phyloP scores from a whole-genome alignment of 2,888 invertebrate species.

The Epistrophella euchroma region DNA sequence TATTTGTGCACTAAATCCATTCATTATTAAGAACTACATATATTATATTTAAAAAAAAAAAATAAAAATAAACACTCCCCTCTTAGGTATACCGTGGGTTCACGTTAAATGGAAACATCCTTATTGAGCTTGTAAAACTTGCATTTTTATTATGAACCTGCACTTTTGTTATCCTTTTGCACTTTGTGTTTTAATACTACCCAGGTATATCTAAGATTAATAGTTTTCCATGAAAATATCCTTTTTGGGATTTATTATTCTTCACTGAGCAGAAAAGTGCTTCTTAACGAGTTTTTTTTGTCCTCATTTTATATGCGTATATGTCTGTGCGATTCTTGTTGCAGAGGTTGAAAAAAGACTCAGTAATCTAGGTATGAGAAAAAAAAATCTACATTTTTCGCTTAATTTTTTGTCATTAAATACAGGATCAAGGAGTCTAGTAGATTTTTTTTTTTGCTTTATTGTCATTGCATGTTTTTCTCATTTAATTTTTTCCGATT shows the following conservation, averaged over 20 bases:
- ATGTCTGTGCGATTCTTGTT: not conserved
- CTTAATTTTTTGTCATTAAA: slow-evolving; percentile 47
- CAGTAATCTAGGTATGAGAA: not conserved
- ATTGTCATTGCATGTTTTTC: slow-evolving; percentile 50
- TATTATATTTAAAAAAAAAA: no score
- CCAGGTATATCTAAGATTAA: slow-evolving; percentile 47
- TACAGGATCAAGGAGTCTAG: slow-evolving; percentile 63
- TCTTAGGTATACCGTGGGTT: slow-evolving; percentile 23
- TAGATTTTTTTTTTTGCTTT: slow-evolving; percentile 45
- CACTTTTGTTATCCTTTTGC: slow-evolving; percentile 12
- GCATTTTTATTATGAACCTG: slow-evolving; percentile 26
- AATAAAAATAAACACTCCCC: not conserved
- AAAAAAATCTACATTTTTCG: slow-evolving; percentile 18
- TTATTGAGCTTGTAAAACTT: slow-evolving; percentile 63
- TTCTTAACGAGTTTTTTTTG: slow-evolving; percentile 50
- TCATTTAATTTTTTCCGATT: slow-evolving; percentile 32
- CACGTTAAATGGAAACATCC: slow-evolving; percentile 42
- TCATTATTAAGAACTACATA: slow-evolving; percentile 53
- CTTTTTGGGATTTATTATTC: slow-evolving; percentile 26
- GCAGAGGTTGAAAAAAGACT: slow-evolving; percentile 13
- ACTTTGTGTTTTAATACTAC: slow-evolving; percentile 15
- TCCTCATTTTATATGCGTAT: slow-evolving; percentile 10
- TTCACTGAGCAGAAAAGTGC: slow-evolving; percentile 38
- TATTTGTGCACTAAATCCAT: slow-evolving; percentile 37
- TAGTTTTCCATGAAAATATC: slow-evolving; percentile 51